These are phyloP conservation scores for Gambusia yucatana DNA, from an alignment of 2,797 vertebrate genomes.

Conservation along the genomic window DNA sequence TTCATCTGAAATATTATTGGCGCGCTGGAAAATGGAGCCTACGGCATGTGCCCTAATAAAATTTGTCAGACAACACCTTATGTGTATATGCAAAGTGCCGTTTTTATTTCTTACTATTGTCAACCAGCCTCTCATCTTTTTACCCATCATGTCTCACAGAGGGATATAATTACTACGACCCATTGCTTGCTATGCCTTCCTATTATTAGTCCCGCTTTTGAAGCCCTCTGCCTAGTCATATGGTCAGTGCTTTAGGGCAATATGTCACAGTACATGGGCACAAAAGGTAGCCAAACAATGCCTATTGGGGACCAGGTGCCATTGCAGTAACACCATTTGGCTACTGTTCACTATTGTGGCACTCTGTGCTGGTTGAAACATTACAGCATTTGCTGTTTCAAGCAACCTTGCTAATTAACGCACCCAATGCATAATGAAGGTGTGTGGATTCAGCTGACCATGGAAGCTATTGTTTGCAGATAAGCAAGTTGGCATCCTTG, in stretches of 20 bases:
- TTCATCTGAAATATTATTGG: background rate
- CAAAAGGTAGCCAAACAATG: slow-evolving; percentile 84
- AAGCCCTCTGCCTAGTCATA: slow-evolving; percentile 84
- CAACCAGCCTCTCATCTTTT: slow-evolving; percentile 61
- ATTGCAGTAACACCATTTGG: slow-evolving; percentile 77
- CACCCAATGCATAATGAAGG: slow-evolving; percentile 51
- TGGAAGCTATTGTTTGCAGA: slow-evolving; percentile 55
- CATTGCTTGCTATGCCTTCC: slow-evolving; percentile 72
- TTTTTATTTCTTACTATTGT: slow-evolving; percentile 35
- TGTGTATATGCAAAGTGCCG: slow-evolving; percentile 15
- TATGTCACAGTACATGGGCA: slow-evolving; percentile 84
- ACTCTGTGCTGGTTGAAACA: slow-evolving; percentile 64
- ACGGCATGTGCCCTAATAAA: background rate
- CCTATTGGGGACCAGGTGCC: slow-evolving; percentile 85
- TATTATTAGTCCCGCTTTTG: slow-evolving; percentile 82
- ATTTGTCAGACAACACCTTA: background rate
- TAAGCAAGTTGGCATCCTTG: slow-evolving; percentile 68
- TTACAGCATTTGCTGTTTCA: slow-evolving; percentile 67
- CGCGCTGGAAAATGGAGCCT: background rate
- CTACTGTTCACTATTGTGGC: slow-evolving; percentile 75
- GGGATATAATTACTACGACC: slow-evolving; percentile 80
- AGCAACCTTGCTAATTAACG: slow-evolving; percentile 70
- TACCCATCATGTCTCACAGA: slow-evolving; percentile 80
- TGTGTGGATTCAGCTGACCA: slow-evolving; percentile 56
- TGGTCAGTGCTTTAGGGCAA: slow-evolving; percentile 85